Evolutionary conservation across 2,113 vertebrate genomes (phyloP), one percentile per base, ranked within the genome.

Genomic region (Xenopus tropicalis): DNA sequence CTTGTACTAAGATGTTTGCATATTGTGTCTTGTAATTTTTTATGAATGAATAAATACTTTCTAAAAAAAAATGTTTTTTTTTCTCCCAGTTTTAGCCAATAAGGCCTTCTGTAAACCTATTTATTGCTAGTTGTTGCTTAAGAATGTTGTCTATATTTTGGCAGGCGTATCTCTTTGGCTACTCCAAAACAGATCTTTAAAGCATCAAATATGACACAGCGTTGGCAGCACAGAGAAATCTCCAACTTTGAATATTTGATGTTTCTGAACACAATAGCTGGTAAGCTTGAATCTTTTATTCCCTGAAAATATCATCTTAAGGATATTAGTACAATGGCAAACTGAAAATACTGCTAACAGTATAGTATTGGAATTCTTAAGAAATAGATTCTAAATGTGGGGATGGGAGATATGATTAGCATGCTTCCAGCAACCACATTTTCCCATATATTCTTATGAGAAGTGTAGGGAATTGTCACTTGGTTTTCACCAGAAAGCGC

Each of bases 211-310:
- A 96, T 99, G 95, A 97, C 94, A 56, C 96, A 98, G 72, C 88
- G 97, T 71, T 99, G 97, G 97, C 97, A 99, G 63, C 93, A 95
- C 22, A 87, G 97, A 54, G 97, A 99, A 82, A 94, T 99, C 83
- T 98, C 97, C 80, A 99, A 99, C 88, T 99, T 99, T 62, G 95
- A 98, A 76, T 98, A 98, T 66, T 86, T 98, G 86, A 97, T 97
- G 88, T 98, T 96, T 84, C 91, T 98, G 25, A 98, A 98, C 87
- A 98, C 96, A 12, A 88, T 98, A 82, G 93, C 96, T 84, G 96
- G 96, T 98, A 90, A 88, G 48, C 56, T 21, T 20, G 11, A 7
- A 21, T 20, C 0, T 5, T 58, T 61, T 17, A 4, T n/a, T 0
- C 7, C n/a, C 52, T 54, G 19, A 20, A 17, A n/a, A 54, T 14